phyloP scores from a whole-genome alignment of 2,113 vertebrate species.

The Notiomystis cincta region DNA sequence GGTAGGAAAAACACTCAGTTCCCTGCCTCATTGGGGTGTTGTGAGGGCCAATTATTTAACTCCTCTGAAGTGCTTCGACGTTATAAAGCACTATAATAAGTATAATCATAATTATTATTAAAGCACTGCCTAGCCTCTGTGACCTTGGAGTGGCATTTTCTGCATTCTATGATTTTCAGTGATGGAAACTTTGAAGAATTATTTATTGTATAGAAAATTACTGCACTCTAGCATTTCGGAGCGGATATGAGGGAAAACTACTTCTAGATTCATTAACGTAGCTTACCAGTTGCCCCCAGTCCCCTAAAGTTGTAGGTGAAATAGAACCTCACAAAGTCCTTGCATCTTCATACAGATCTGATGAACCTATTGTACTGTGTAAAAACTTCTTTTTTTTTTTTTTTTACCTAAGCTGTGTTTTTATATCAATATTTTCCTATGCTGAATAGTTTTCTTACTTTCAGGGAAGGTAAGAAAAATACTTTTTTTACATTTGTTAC shows the following conservation, averaged over 20 bases:
- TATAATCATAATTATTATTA: constrained; percentile 65
- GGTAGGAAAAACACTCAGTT: constrained; percentile 46
- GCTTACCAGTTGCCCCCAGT: constrained; percentile 20
- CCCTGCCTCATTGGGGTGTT: background rate
- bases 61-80: constrained; percentile 4
- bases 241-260: constrained; percentile 60
- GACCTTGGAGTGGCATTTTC: constrained; percentile 62
- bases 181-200: constrained; percentile 60
- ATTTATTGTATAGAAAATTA: constrained; percentile 77
- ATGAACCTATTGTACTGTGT: constrained; percentile 87
- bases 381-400: constrained; percentile 73
- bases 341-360: constrained; percentile 76
- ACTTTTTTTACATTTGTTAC: constrained; percentile 99
- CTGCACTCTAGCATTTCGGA: constrained; percentile 67
- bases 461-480: constrained; percentile 97
- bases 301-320: constrained; percentile 69
- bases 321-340: constrained; percentile 74
- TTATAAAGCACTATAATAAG: constrained; percentile 57
- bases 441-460: constrained; percentile 95
- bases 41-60: constrained; percentile 37
- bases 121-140: constrained; percentile 76
- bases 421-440: constrained; percentile 96
- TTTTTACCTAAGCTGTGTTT: constrained; percentile 88
- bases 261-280: constrained; percentile 55
- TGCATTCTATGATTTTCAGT: constrained; percentile 48